Evolutionary conservation across 2,888 invertebrate species (phyloP).

Genomic region (Griposia aprilina): DNA sequence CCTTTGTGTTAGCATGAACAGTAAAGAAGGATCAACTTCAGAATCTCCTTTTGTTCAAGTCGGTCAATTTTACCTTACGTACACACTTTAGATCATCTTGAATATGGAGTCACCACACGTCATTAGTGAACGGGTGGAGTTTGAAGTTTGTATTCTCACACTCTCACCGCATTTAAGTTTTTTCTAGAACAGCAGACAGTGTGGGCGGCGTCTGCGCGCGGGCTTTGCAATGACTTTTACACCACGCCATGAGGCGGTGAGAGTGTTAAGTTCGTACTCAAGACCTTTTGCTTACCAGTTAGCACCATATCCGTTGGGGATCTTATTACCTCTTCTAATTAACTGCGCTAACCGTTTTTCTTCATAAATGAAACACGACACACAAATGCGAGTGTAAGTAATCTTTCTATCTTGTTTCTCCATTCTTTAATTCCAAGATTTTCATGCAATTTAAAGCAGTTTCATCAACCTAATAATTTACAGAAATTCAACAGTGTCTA

Average conservation of each 20-base stretch:
- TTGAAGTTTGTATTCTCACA: background rate
- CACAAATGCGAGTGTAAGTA: background rate
- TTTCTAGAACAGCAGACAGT: too few species aligned
- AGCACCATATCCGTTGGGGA: background rate
- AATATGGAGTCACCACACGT: too few species aligned
- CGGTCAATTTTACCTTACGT: background rate
- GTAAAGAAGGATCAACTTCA: background rate
- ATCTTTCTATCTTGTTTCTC: conserved; percentile 4
- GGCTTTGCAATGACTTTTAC: too few species aligned
- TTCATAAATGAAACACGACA: background rate
- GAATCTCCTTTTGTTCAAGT: background rate
- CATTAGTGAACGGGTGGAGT: background rate
- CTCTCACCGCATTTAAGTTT: too few species aligned
- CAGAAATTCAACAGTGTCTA: background rate
- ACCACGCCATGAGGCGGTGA: too few species aligned
- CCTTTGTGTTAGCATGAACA: background rate
- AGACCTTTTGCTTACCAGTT: background rate
- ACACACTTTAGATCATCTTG: background rate
- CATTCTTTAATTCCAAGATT: conserved; percentile 37
- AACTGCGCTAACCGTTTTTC: background rate
- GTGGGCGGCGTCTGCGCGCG: too few species aligned
- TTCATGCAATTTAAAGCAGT: background rate
- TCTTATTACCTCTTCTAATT: background rate
- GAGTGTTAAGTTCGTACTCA: background rate
- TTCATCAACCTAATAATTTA: background rate